phyloP scores from a whole-genome alignment of 2,888 invertebrate genomes.

The Trissoscelio sp. region DNA sequence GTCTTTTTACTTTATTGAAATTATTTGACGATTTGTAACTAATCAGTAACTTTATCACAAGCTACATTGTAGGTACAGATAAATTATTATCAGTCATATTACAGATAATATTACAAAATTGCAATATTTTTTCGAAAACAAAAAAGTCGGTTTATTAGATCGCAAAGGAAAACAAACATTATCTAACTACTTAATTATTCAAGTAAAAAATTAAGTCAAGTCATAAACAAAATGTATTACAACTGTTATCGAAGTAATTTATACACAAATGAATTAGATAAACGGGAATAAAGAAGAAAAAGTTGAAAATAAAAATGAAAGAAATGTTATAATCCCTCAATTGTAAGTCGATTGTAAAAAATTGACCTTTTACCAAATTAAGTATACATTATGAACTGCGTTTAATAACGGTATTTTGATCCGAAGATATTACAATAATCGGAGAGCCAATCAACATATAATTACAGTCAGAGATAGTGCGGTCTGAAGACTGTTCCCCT shows the following conservation, averaged over 20 bases:
- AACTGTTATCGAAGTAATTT: too few relatives aligned
- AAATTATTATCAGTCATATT: background rate
- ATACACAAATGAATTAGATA: too few relatives aligned
- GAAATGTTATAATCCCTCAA: background rate
- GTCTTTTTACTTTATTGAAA: background rate
- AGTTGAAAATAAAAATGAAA: too few relatives aligned
- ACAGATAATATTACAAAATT: background rate
- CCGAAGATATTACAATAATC: constrained; percentile 19
- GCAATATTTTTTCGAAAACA: background rate
- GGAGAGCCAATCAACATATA: constrained; percentile 19
- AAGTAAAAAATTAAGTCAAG: too few relatives aligned
- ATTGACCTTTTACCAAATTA: background rate
- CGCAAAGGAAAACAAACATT: too few relatives aligned
- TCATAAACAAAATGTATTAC: too few relatives aligned
- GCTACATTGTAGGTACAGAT: background rate
- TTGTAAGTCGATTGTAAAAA: background rate
- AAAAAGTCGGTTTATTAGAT: too few relatives aligned
- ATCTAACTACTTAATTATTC: too few relatives aligned
- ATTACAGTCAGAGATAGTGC: background rate
- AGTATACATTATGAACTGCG: background rate
- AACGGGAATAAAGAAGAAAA: too few relatives aligned
- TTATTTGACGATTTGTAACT: background rate
- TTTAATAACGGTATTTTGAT: constrained; percentile 25
- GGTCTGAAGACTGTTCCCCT: background rate
- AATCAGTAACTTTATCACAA: background rate